A percentile compares a stretch with the other conserved stretches of the same genome.
These are phyloP conservation scores for Chalcosyrphus nemorum DNA, from an alignment of 2,888 invertebrate species.

Conservation along the genomic window DNA sequence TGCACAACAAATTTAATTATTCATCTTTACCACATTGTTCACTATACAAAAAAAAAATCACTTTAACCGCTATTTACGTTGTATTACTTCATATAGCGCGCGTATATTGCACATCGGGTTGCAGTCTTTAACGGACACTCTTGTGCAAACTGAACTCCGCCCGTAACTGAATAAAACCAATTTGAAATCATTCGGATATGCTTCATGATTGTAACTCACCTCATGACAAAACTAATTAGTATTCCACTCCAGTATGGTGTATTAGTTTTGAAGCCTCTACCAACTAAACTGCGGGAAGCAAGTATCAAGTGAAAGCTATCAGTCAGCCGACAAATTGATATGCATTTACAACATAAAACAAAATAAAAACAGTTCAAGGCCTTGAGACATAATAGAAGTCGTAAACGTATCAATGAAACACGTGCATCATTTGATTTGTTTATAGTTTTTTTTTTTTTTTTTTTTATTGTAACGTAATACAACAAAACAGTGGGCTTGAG, in stretches of 20 bases:
- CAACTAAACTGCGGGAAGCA: constrained; percentile 2
- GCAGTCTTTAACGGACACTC: background rate
- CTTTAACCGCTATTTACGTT: too few relatives aligned
- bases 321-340: constrained; percentile 13
- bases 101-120: too few relatives aligned
- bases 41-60: too few relatives aligned
- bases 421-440: constrained; percentile 1
- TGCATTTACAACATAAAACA: constrained; percentile 16
- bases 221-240: constrained; percentile 1
- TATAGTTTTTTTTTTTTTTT: too few relatives aligned
- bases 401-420: constrained; percentile 30
- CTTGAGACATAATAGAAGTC: background rate
- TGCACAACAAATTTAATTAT: too few relatives aligned
- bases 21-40: too few relatives aligned
- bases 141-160: background rate
- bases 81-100: too few relatives aligned
- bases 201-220: background rate
- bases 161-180: background rate
- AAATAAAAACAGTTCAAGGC: constrained; percentile 34
- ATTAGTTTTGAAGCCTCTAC: background rate
- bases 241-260: constrained; percentile 4
- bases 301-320: constrained; percentile 39
- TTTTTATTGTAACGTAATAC: constrained; percentile 8
- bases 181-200: background rate
- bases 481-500: background rate